Evolutionary conservation across 2,797 vertebrate genomes (phyloP).

Genomic region (Pseudocheirus occidentalis): DNA sequence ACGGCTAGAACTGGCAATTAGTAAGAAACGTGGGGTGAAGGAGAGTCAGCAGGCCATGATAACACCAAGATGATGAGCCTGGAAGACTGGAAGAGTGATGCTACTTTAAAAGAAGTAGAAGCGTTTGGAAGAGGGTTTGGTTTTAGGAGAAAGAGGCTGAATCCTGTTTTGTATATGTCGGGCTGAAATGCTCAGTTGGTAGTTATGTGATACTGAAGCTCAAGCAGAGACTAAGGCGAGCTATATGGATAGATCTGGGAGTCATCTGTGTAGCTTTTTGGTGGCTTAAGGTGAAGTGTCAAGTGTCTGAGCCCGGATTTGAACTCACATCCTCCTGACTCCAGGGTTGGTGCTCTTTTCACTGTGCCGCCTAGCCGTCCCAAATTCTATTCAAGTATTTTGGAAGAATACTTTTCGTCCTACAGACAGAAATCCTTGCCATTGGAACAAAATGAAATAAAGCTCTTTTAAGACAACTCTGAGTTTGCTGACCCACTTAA

Average conservation of each 20-base stretch:
- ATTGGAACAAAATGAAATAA: neutral
- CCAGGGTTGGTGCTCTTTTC: too few species aligned
- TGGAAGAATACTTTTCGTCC: neutral
- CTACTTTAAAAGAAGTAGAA: neutral
- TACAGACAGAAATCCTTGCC: neutral
- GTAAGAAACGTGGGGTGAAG: neutral
- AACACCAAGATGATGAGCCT: neutral
- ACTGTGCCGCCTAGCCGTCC: too few species aligned
- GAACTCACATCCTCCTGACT: too few species aligned
- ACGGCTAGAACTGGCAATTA: neutral
- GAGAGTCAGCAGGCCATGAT: neutral
- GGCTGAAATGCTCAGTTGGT: neutral
- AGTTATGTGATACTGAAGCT: neutral
- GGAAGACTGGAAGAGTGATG: neutral
- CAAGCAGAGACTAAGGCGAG: neutral
- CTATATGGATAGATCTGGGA: neutral
- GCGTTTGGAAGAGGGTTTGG: neutral
- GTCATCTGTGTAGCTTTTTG: neutral
- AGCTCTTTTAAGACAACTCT: neutral
- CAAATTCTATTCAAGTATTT: neutral
- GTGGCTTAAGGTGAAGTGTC: neutral
- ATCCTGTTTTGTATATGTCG: neutral
- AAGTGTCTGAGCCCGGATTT: too few species aligned
- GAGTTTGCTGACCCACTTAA: neutral
- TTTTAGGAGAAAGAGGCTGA: neutral